These are phyloP conservation scores for Pachydiplax longipennis DNA, from an alignment of 2,888 invertebrate genomes.

Conservation along the genomic window DNA sequence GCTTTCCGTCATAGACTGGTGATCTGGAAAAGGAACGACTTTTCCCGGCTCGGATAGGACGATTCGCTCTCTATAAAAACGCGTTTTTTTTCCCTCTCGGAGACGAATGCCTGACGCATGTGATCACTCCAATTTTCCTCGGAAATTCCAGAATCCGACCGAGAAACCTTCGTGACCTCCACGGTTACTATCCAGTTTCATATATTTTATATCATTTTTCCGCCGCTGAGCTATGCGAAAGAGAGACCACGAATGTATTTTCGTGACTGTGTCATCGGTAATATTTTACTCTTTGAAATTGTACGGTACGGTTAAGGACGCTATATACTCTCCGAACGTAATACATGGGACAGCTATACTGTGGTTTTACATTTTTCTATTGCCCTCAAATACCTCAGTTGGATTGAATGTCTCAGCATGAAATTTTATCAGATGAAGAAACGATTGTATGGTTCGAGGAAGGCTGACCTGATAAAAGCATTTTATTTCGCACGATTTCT, in stretches of 20 bases:
- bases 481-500: no score
- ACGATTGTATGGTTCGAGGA: no score
- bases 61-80: neutral
- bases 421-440: no score
- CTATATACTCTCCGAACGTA: no score
- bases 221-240: neutral
- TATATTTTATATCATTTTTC: neutral
- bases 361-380: no score
- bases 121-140: neutral
- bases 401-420: no score
- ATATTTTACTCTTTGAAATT: no score
- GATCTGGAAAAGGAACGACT: neutral
- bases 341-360: no score
- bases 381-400: no score
- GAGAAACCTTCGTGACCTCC: neutral
- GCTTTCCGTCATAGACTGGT: neutral
- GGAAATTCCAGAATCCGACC: no score
- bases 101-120: neutral
- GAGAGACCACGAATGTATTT: neutral
- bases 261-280: neutral
- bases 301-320: neutral
- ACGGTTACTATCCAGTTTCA: neutral
- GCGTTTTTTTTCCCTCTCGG: neutral
- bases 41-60: neutral
- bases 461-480: no score